These are phyloP conservation scores for Meandrina meandrites DNA, from an alignment of 92 coral and sea anemone genomes.

Conservation along the genomic window DNA sequence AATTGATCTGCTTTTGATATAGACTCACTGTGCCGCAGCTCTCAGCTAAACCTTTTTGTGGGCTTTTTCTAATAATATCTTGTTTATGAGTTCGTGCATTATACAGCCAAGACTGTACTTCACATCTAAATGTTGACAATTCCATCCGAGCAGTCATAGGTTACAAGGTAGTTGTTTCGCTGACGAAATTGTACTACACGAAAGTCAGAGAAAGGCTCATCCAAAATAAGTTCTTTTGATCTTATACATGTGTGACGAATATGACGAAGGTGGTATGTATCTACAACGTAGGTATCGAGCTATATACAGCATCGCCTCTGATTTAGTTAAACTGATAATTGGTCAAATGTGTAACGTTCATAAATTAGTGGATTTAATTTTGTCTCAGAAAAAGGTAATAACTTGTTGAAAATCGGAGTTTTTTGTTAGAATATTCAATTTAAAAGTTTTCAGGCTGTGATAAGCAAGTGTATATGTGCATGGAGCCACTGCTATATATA, in stretches of 20 bases:
- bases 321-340: not conserved
- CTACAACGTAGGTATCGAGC: not conserved
- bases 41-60: slow-evolving; percentile 24
- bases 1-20: slow-evolving; percentile 41
- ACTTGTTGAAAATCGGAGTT: too few species aligned
- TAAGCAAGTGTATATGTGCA: not conserved
- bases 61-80: slow-evolving; percentile 9
- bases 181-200: not conserved
- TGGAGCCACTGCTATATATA: not conserved
- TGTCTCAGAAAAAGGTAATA: not conserved
- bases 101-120: not conserved
- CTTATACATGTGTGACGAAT: not conserved
- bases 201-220: not conserved
- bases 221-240: not conserved
- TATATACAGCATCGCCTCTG: not conserved
- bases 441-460: not conserved
- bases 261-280: slow-evolving; percentile 17
- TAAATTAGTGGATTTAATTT: not conserved
- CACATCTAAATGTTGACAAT: not conserved
- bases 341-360: not conserved
- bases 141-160: not conserved
- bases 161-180: not conserved
- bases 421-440: not conserved
- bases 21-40: not conserved
- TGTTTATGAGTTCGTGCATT: not conserved